Percentiles rank a stretch among this genome's conserved stretches.
phyloP scores from a whole-genome alignment of 2,113 vertebrate species.

The Amia ocellicauda region DNA sequence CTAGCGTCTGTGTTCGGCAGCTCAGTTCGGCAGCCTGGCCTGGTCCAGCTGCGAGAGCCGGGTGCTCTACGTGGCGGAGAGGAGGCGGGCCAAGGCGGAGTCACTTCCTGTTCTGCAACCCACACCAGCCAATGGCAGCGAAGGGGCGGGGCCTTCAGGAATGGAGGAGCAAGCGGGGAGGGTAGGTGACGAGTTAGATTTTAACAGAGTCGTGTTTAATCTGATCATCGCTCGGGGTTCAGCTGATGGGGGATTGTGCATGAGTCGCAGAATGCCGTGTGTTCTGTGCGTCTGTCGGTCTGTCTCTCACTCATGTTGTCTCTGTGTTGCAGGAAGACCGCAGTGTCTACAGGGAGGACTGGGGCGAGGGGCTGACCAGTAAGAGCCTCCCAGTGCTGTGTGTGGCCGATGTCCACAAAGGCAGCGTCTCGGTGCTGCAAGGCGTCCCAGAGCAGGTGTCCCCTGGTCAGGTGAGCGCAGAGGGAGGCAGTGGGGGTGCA shows the following conservation, averaged over 20 bases:
- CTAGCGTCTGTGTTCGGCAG: constrained; percentile 36
- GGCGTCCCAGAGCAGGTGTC: constrained; percentile 55
- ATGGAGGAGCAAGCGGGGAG: not conserved
- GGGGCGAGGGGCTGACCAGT: constrained; percentile 62
- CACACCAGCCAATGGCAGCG: constrained; percentile 10
- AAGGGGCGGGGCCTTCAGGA: not conserved
- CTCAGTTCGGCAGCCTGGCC: constrained; percentile 61
- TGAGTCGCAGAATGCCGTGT: too few relatives aligned
- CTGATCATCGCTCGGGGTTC: too few relatives aligned
- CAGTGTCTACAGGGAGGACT: constrained; percentile 64
- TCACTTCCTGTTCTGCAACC: not conserved
- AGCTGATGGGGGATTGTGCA: not conserved
- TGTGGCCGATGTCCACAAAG: constrained; percentile 49
- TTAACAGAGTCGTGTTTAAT: not conserved
- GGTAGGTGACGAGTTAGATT: not conserved
- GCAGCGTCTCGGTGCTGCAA: constrained; percentile 37
- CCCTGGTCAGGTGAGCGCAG: constrained; percentile 62
- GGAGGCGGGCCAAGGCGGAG: constrained; percentile 27
- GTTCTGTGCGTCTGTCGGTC: not conserved
- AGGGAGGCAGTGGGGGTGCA: not conserved
- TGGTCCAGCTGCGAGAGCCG: constrained; percentile 63
- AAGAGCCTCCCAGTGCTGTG: constrained; percentile 62
- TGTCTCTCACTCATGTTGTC: not conserved
- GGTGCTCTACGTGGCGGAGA: constrained; percentile 67
- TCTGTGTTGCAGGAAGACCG: constrained; percentile 45